Evolutionary conservation across 2,888 invertebrate genomes (phyloP).

Genomic region (Cantharis nigra): DNA sequence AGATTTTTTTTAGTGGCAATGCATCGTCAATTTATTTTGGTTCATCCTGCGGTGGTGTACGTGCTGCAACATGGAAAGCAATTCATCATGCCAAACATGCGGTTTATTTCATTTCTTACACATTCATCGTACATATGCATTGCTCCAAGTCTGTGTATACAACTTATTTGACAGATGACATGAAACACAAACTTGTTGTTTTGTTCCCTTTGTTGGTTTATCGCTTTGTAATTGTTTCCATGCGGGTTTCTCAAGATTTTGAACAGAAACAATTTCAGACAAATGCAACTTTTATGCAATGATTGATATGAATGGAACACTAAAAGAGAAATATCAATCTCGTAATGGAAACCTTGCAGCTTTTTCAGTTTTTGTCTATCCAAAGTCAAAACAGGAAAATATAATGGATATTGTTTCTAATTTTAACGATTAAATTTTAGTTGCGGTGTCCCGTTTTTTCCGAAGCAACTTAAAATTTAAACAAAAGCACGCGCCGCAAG

Average conservation of each 20-base stretch:
- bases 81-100: background rate
- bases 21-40: background rate
- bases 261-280: background rate
- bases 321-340: background rate
- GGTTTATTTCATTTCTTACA: background rate
- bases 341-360: background rate
- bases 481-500: background rate
- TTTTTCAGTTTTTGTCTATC: background rate
- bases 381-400: background rate
- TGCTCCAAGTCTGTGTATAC: background rate
- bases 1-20: background rate
- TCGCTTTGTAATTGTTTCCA: background rate
- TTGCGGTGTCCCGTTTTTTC: too few relatives aligned
- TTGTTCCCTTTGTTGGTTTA: background rate
- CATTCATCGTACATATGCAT: background rate
- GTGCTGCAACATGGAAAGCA: background rate
- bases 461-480: background rate
- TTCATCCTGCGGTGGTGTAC: background rate
- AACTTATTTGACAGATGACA: background rate
- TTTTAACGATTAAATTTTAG: background rate
- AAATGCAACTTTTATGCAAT: background rate
- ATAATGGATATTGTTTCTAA: background rate
- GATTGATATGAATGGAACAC: background rate
- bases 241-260: background rate
- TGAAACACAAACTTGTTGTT: background rate